phyloP scores from a whole-genome alignment of 2,797 vertebrate genomes.

The Neosalanx taihuensis region DNA sequence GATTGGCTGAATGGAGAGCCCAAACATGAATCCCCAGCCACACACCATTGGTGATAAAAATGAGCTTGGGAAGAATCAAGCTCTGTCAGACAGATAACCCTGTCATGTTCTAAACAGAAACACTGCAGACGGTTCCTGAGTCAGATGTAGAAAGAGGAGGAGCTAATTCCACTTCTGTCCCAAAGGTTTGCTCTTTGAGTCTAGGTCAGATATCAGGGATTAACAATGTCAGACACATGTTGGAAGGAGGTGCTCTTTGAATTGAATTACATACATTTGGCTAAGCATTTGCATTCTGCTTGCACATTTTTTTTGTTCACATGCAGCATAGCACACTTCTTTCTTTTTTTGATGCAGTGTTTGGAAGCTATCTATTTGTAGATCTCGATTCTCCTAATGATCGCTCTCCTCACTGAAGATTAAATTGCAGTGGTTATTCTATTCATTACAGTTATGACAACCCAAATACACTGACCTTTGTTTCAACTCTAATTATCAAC shows the following conservation, averaged over 20 bases:
- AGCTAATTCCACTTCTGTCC: slow-evolving; percentile 45
- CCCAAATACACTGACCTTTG: slow-evolving; percentile 49
- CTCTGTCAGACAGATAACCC: slow-evolving; percentile 52
- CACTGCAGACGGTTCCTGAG: slow-evolving; percentile 1
- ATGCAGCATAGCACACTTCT: too few species aligned
- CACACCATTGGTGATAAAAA: slow-evolving; percentile 44
- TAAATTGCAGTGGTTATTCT: too few species aligned
- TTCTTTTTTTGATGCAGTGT: too few species aligned
- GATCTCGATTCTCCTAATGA: too few species aligned
- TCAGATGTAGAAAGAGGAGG: not conserved
- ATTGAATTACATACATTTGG: slow-evolving; percentile 14
- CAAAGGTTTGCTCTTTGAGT: not conserved
- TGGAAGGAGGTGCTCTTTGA: slow-evolving; percentile 55
- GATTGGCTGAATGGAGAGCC: slow-evolving; percentile 41
- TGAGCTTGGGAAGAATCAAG: slow-evolving; percentile 29
- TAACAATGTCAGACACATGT: slow-evolving; percentile 53
- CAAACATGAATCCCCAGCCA: slow-evolving; percentile 46
- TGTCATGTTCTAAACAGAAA: slow-evolving; percentile 24
- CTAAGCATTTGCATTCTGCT: too few species aligned
- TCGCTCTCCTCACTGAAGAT: too few species aligned
- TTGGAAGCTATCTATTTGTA: too few species aligned
- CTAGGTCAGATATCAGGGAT: slow-evolving; percentile 50
- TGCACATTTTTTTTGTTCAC: too few species aligned
- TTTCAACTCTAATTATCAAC: slow-evolving; percentile 52
- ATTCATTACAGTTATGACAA: too few species aligned